Conservation (phyloP, 2,113 vertebrate genomes). For the Egretta garzetta region DNA sequence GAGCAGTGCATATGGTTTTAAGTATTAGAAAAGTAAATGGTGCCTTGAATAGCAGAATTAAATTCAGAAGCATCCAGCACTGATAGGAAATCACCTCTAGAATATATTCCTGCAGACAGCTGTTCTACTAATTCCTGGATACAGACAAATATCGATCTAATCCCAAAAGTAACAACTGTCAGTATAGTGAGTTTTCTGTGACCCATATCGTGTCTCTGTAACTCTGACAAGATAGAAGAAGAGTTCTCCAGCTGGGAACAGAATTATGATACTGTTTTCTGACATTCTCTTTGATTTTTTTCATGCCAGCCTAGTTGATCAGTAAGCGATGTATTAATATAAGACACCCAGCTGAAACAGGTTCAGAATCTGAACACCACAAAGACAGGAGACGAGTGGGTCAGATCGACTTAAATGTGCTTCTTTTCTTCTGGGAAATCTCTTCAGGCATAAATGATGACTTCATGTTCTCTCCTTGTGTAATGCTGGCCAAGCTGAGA, state of each 20-base stretch:
- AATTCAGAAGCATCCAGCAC: slow-evolving; percentile 19
- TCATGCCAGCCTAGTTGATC: background rate
- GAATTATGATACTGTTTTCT: slow-evolving; percentile 28
- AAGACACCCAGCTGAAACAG: background rate
- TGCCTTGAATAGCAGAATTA: slow-evolving; percentile 56
- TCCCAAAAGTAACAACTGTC: slow-evolving; percentile 54
- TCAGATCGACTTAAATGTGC: background rate
- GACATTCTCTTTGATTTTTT: slow-evolving; percentile 23
- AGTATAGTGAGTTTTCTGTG: background rate
- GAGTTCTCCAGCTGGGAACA: slow-evolving; percentile 24
- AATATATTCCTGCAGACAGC: slow-evolving; percentile 29
- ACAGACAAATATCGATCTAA: slow-evolving; percentile 41
- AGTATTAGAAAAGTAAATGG: slow-evolving; percentile 58
- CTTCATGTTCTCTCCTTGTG: background rate
- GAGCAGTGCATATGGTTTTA: slow-evolving; percentile 21
- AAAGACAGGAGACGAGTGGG: background rate
- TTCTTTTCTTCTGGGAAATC: background rate
- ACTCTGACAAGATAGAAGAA: background rate
- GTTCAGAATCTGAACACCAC: background rate
- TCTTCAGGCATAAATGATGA: background rate
- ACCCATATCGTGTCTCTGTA: background rate
- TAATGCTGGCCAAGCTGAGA: background rate
- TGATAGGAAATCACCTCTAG: slow-evolving; percentile 26
- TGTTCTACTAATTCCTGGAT: slow-evolving; percentile 49
- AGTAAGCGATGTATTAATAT: background rate